Evolutionary conservation across 2,797 vertebrate species (phyloP), one percentile per base, ranked within the genome.

Genomic region (Ceyx erithaca): DNA sequence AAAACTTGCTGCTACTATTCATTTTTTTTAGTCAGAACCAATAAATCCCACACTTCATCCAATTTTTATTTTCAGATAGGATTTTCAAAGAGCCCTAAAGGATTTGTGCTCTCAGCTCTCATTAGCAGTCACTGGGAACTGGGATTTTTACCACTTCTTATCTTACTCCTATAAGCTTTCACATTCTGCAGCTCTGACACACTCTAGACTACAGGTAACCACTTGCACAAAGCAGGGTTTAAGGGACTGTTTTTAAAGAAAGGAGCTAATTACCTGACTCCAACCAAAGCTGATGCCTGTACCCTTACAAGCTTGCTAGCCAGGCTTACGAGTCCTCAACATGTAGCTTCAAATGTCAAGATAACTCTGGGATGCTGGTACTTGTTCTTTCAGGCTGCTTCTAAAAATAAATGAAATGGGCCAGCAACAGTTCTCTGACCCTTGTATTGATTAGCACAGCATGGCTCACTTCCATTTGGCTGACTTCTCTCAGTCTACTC

Each of bases 1-100:
- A 85, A 89, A 88, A 85, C 33, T 76, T 84, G 59, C 59, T 76
- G 31, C 45, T 80, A 46, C 30, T 76, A 16, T 33, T 63, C 14
- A 12, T 80, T 72, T 84, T 84, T 30, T 85, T 17, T 10, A 72
- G 58, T 79, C 59, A 73, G 71, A 90, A 86, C 64, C 63, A 88
- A 81, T 86, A 94, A 93, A 90, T 89, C 92, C 83, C 48, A 80
- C 61, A 80, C 64, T 90, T 94, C 69, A 85, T 71, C 64, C 86
- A 85, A 86, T 86, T 93, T 94, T 94, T 85, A 89, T 92, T 91
- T 95, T 94, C 78, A 78, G 58, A 82, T 33, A 58, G 62, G 61
- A 91, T 90, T 94, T 92, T 75, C 88, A 75, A 63, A 85, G 85
- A 89, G 37, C 85, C 71, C 66, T 87, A 52, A 72, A 71, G 91